Conservation (phyloP, 2,113 vertebrate species). For the Rhynchomys soricoides region DNA sequence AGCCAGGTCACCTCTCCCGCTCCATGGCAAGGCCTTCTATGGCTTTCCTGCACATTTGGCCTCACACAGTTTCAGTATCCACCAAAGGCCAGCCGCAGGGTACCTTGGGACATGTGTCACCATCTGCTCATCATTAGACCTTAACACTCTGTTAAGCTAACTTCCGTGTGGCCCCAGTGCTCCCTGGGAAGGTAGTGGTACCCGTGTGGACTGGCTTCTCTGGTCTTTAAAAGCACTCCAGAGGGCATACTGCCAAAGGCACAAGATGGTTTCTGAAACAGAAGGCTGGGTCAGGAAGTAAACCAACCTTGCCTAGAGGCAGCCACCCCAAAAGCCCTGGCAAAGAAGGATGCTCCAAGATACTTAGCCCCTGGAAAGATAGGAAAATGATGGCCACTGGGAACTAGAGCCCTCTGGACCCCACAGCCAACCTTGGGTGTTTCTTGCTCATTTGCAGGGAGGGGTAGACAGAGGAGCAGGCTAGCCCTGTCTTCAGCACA, state of each 20-base stretch:
- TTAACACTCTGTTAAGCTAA: background rate
- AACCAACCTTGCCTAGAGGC: background rate
- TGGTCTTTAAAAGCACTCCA: background rate
- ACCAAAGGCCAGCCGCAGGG: background rate
- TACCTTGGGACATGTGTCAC: rapidly evolving
- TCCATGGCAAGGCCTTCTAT: background rate
- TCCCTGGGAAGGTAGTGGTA: rapidly evolving
- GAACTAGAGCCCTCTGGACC: background rate
- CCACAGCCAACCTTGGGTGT: background rate
- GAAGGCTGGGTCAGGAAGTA: background rate
- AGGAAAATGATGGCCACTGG: background rate
- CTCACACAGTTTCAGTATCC: background rate
- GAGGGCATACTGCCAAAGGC: too few relatives aligned
- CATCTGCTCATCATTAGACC: background rate
- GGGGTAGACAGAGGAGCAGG: background rate
- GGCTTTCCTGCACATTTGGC: background rate
- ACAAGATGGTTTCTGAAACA: background rate
- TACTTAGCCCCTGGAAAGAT: background rate
- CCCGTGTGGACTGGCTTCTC: background rate
- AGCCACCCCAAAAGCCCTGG: background rate
- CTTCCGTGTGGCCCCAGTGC: rapidly evolving
- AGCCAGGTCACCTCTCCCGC: background rate
- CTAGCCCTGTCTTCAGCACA: background rate
- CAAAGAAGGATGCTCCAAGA: background rate
- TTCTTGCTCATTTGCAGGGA: background rate